These are phyloP conservation scores for Centropus bengalensis DNA, from an alignment of 2,113 vertebrate species.

Conservation along the genomic window DNA sequence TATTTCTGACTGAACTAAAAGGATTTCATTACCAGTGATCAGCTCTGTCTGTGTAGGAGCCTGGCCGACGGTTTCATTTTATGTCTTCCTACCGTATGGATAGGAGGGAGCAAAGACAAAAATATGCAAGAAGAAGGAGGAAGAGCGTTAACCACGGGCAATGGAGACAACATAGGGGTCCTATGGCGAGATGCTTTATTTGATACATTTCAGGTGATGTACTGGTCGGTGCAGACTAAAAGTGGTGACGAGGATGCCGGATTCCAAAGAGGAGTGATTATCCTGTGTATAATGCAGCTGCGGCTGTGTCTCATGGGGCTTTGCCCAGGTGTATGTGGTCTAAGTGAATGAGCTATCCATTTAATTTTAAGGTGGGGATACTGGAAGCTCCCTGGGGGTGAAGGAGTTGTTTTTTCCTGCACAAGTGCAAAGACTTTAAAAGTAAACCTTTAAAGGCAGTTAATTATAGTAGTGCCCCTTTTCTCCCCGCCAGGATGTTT, in stretches of 20 bases:
- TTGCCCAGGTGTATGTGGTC: background rate
- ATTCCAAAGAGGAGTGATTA: background rate
- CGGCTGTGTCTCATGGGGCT: background rate
- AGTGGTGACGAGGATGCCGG: background rate
- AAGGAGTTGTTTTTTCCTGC: background rate
- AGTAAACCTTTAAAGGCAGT: background rate
- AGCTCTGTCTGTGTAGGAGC: slow-evolving; percentile 11
- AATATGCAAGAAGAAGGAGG: background rate
- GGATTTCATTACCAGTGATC: slow-evolving; percentile 10
- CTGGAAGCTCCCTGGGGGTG: background rate
- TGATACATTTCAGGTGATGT: background rate
- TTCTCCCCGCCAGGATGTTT: slow-evolving; percentile 81
- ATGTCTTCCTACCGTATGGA: background rate
- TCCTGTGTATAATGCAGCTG: background rate
- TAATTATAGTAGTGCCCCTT: background rate
- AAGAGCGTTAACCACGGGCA: background rate
- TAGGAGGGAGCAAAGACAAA: slow-evolving; percentile 29
- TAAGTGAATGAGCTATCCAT: background rate
- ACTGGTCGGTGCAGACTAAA: background rate
- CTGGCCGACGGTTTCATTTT: background rate
- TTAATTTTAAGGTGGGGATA: slow-evolving; percentile 8
- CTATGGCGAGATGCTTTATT: background rate
- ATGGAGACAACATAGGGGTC: background rate
- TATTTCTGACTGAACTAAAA: slow-evolving; percentile 7
- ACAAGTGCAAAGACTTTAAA: background rate